Evolutionary conservation across 2,888 invertebrate genomes (phyloP).

Genomic region (Drosophila leonis): DNA sequence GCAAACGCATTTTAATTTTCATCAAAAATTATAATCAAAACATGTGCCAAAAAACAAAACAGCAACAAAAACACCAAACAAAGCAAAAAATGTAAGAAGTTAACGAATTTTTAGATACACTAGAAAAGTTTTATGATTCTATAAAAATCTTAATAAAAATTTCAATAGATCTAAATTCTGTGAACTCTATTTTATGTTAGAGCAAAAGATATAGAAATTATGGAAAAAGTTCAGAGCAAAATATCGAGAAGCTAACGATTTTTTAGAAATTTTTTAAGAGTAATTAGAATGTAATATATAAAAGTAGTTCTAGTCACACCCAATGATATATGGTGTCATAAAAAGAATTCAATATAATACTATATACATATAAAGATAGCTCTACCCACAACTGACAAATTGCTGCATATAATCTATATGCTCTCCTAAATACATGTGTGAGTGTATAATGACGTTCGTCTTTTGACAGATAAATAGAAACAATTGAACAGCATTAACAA

Average conservation of each 20-base stretch:
- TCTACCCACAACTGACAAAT: neutral
- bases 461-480: slow-evolving; percentile 66
- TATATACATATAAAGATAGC: too few relatives aligned
- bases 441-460: slow-evolving; percentile 50
- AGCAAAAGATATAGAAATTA: too few relatives aligned
- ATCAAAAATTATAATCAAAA: slow-evolving; percentile 77
- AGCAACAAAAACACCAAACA: slow-evolving; percentile 7
- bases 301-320: too few relatives aligned
- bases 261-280: too few relatives aligned
- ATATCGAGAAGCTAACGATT: too few relatives aligned
- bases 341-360: too few relatives aligned
- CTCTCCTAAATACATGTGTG: neutral
- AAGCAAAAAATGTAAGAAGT: neutral
- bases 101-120: slow-evolving; percentile 30
- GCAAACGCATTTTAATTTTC: slow-evolving; percentile 81
- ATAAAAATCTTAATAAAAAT: neutral
- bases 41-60: slow-evolving; percentile 63
- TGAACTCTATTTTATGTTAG: too few relatives aligned
- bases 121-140: neutral
- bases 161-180: too few relatives aligned
- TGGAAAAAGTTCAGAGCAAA: too few relatives aligned
- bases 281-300: too few relatives aligned
- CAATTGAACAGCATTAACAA: slow-evolving; percentile 75
- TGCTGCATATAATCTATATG: neutral
- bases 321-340: too few relatives aligned